Evolutionary conservation across 2,113 vertebrate species (phyloP).

Genomic region (Ameiurus melas): DNA sequence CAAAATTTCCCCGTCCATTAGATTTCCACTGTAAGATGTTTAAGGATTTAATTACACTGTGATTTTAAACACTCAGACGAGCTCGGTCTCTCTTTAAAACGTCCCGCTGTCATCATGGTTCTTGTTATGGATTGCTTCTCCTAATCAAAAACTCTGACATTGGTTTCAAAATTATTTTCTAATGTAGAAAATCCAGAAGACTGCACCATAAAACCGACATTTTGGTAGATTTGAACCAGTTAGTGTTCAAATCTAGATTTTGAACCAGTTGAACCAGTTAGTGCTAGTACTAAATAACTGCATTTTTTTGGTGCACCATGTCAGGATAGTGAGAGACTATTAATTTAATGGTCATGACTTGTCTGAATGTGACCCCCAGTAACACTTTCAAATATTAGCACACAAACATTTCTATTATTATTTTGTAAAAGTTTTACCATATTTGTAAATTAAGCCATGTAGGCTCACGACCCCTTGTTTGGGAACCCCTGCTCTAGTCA

Average conservation of each 20-base stretch:
- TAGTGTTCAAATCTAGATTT: too few species aligned
- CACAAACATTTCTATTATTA: not conserved
- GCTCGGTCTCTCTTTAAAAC: not conserved
- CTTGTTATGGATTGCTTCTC: not conserved
- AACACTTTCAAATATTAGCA: not conserved
- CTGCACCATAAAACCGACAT: not conserved
- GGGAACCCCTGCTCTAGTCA: not conserved
- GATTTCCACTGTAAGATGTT: not conserved
- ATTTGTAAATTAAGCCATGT: not conserved
- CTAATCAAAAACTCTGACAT: too few species aligned
- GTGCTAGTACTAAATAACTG: not conserved
- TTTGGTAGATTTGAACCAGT: not conserved
- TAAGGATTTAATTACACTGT: not conserved
- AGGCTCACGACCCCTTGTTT: not conserved
- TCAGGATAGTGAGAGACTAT: not conserved
- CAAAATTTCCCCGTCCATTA: not conserved
- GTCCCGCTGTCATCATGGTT: not conserved
- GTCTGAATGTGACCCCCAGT: not conserved
- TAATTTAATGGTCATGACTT: not conserved
- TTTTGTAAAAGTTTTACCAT: not conserved
- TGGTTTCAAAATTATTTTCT: not conserved
- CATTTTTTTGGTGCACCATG: not conserved
- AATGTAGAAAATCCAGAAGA: not conserved
- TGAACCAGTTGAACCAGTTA: too few species aligned
- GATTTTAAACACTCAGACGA: not conserved